Base-by-base conservation (phyloP, 2,888 invertebrate genomes). In the Dasysyrphus tricinctus region DNA sequence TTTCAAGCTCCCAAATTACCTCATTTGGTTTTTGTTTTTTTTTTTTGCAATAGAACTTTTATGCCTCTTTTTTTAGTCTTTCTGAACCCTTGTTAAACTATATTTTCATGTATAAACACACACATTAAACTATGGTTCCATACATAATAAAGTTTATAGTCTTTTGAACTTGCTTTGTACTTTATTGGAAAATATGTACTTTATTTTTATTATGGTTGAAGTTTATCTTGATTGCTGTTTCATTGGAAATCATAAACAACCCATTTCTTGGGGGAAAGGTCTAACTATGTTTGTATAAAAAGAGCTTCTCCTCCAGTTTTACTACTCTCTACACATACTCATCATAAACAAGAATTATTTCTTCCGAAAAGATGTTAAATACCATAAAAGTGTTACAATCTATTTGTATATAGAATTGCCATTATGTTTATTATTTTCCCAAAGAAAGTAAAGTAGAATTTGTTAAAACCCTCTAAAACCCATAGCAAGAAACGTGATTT, bases 211-310 rank as follows among this genome's bases (percentile, higher is more conserved):
- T 49, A 51, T 19, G 39, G 24, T 44, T 44, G 63, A 42, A n/a
- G 42, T 63, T 63, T 63, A 63, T 63, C 29, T 63, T 44, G 63
- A 65, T 65, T 65, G 63, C 16, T 65, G n/a, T 65, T 65, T 65
- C 32, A 65, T 65, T 44, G 47, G 44, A 32, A 44, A 65, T 65
- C 63, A 65, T 65, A 65, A 65, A 65, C 44, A 44, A 65, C 44
- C n/a, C 11, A 44, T 47, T 44, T 32, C 11, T 12, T 29, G 44
- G 42, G 9, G 2, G 5, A 24, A 47, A 47, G 29, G 16, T 32
- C 32, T 47, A 44, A 63, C 29, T 42, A 16, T 12, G 8, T 19
- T 0, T 61, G 24, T 19, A 3, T 5, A 39, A 1, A 16, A 39
- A 39, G 24, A 24, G 8, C 19, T n/a, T 44, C 16, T 39, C 11